Evolutionary conservation across 2,888 invertebrate species (phyloP), one percentile per base, ranked within the genome.

Genomic region (Ichneumon xanthorius): DNA sequence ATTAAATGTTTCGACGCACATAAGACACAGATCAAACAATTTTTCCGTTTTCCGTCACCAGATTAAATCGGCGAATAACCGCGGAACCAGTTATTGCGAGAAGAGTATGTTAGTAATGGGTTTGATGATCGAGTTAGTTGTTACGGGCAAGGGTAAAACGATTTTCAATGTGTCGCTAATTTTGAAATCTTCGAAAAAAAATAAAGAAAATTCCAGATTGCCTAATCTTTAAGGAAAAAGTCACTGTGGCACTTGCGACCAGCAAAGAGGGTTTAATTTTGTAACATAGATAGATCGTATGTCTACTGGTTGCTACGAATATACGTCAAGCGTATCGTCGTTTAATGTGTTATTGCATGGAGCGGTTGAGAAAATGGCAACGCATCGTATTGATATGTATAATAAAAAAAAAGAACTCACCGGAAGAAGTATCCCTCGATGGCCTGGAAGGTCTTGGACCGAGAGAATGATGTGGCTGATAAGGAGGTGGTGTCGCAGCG

Each of bases 401-500:
- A 48, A 48, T 4, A 4, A 48, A 26, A 19, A 6, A 45, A 4
- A 48, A 48, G 65, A 65, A 88, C 92, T 93, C 80, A 94, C 94
- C 94, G 81, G 94, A 94, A 70, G 94, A 94, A 22, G 94, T 93
- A 81, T 94, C 94, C 84, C 94, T 92, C 65, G 93, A 93, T 19
- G 93, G 92, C 88, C 94, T 90, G 45, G 93, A 91, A n/a, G 94
- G 93, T 86, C 94, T 90, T 3, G 93, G 91, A 26, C 92, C 92
- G 45, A 93, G 84, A 4, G 92, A 88, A 89, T 93, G 93, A 87
- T 93, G 93, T 16, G 90, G 87, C 86, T 92, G 93, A 88, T 93
- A 93, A 63, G 93, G 93, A 48, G 94, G 94, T 26, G 98, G 98
- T 80, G 97, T 97, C 0, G 97, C 98, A 0, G 98, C 98, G 91